Conservation (phyloP, 2,797 vertebrate species). For the Mallotus villosus region DNA sequence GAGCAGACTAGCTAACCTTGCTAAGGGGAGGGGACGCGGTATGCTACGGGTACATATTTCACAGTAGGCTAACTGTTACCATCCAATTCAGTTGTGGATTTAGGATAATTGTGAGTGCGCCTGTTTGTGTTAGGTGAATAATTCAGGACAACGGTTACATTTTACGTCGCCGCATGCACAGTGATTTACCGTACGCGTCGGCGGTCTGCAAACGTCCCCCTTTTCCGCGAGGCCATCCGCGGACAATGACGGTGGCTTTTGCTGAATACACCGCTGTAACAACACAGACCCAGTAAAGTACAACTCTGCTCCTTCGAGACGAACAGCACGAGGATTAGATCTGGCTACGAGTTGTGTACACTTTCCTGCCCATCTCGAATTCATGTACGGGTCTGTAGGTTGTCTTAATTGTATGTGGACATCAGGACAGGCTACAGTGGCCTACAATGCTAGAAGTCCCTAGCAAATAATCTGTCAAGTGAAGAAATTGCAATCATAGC, state of each 20-base stretch:
- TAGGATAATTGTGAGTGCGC: slow-evolving; percentile 1
- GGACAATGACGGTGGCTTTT: slow-evolving; percentile 40
- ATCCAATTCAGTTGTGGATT: slow-evolving; percentile 25
- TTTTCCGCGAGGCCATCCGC: slow-evolving; percentile 16
- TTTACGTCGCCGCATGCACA: background rate
- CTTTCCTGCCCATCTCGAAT: background rate
- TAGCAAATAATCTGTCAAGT: background rate
- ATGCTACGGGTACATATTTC: slow-evolving; percentile 31
- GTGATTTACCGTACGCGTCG: slow-evolving; percentile 19
- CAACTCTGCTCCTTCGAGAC: background rate
- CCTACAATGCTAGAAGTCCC: slow-evolving; percentile 1
- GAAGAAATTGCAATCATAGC: slow-evolving; percentile 1
- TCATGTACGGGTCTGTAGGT: slow-evolving; percentile 6
- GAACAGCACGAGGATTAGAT: slow-evolving; percentile 1
- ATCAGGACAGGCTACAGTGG: background rate
- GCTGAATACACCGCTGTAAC: slow-evolving; percentile 11
- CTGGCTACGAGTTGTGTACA: background rate
- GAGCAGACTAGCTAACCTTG: slow-evolving; percentile 41
- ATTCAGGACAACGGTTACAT: background rate
- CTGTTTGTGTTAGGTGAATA: background rate
- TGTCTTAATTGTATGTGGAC: background rate
- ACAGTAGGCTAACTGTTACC: slow-evolving; percentile 32
- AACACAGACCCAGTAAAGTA: slow-evolving; percentile 10
- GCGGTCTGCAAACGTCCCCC: slow-evolving; percentile 5
- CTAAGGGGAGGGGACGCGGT: slow-evolving; percentile 48